Evolutionary conservation across 2,888 invertebrate genomes (phyloP).

Genomic region (Drosophila borborema): DNA sequence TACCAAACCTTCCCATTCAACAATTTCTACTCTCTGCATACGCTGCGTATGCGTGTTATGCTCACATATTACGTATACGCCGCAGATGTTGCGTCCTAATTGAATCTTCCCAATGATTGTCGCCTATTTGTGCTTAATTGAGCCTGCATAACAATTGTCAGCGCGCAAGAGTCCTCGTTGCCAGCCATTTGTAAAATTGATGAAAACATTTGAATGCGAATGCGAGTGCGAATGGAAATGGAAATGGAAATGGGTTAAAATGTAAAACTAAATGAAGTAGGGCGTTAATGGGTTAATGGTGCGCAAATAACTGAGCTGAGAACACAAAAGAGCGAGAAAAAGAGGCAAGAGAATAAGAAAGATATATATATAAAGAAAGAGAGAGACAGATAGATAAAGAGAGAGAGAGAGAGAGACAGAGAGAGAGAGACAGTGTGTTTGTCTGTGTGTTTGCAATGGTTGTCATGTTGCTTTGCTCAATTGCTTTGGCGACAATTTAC

Average conservation of each 20-base stretch:
- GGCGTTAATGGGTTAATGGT: constrained; percentile 70
- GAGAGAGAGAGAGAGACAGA: constrained; percentile 8
- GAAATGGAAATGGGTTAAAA: constrained; percentile 35
- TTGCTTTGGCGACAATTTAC: constrained; percentile 76
- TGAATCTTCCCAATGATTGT: constrained; percentile 33
- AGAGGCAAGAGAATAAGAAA: constrained; percentile 10
- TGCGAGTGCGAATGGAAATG: constrained; percentile 41
- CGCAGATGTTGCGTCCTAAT: constrained; percentile 16
- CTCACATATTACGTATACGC: constrained; percentile 16
- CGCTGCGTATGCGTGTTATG: constrained; percentile 5
- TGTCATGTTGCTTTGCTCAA: constrained; percentile 16
- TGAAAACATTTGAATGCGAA: constrained; percentile 59
- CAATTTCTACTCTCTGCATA: background rate
- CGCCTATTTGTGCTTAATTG: constrained; percentile 17
- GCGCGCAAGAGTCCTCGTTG: background rate
- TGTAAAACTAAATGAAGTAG: constrained; percentile 26
- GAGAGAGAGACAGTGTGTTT: background rate
- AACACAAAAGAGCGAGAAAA: constrained; percentile 40
- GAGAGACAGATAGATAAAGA: constrained; percentile 3
- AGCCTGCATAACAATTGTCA: constrained; percentile 20
- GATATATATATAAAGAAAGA: constrained; percentile 7
- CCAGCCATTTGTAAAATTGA: constrained; percentile 35
- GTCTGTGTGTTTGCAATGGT: constrained; percentile 18
- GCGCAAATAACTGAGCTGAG: constrained; percentile 63
- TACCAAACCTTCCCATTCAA: background rate